These are phyloP conservation scores for Melanotaenia parkinsoni DNA, from an alignment of 2,797 vertebrate species.

Conservation along the genomic window DNA sequence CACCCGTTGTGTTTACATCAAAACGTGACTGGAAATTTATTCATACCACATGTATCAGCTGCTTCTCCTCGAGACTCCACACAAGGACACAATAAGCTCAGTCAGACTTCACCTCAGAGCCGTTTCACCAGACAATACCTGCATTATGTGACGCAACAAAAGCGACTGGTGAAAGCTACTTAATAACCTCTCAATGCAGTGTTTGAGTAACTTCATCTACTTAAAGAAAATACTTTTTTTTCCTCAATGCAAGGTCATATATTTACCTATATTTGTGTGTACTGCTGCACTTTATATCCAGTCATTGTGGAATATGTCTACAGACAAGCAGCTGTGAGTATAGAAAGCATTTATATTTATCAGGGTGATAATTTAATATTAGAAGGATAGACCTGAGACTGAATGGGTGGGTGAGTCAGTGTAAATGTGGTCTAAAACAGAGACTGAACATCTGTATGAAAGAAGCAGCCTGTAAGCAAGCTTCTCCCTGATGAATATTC, in stretches of 20 bases:
- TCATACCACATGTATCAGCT: constrained; percentile 31
- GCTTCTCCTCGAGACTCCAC: constrained; percentile 20
- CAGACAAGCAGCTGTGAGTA: not conserved
- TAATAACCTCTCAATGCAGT: not conserved
- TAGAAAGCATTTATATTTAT: not conserved
- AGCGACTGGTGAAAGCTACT: not conserved
- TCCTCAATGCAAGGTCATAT: not conserved
- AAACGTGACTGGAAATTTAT: constrained; percentile 32
- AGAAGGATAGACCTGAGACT: not conserved
- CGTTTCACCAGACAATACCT: not conserved
- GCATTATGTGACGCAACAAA: not conserved
- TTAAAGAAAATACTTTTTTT: not conserved
- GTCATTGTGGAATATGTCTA: not conserved
- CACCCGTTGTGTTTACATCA: constrained; percentile 17
- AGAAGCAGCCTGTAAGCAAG: too few relatives aligned
- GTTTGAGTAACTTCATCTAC: not conserved
- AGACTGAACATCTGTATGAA: not conserved
- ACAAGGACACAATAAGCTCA: not conserved
- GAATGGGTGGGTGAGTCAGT: not conserved
- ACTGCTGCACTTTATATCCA: not conserved
- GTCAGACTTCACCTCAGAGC: not conserved
- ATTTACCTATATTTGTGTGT: not conserved
- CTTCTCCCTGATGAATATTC: not conserved
- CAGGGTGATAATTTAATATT: not conserved
- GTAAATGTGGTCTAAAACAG: not conserved